Evolutionary conservation across 2,113 vertebrate species (phyloP).

Genomic region (Phyllostomus hastatus): DNA sequence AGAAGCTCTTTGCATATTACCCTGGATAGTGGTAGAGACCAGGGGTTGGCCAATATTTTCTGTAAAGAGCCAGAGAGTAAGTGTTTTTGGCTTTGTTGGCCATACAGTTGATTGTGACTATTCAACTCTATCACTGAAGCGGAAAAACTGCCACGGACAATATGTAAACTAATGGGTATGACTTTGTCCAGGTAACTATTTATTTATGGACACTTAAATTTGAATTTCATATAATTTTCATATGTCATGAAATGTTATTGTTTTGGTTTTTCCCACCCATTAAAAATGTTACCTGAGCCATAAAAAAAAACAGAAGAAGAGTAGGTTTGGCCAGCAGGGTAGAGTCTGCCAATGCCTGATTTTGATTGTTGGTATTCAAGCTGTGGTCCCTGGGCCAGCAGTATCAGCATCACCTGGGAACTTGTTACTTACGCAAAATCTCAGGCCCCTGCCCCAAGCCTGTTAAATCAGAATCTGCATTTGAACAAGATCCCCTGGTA

Average conservation of each 20-base stretch:
- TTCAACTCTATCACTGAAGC: not conserved
- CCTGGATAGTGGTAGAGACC: not conserved
- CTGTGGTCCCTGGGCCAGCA: not conserved
- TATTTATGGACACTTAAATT: not conserved
- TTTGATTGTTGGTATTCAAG: not conserved
- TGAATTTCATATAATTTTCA: slow-evolving; percentile 19
- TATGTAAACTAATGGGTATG: not conserved
- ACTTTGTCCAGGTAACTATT: not conserved
- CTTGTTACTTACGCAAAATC: not conserved
- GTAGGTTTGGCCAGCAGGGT: not conserved
- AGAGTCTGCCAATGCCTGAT: not conserved
- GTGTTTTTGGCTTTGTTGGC: not conserved
- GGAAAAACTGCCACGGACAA: not conserved
- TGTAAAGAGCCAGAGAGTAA: not conserved
- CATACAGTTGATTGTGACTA: not conserved
- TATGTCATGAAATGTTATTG: not conserved
- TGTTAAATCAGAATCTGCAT: not conserved
- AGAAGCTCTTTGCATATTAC: not conserved
- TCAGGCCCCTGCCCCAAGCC: not conserved
- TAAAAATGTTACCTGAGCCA: not conserved
- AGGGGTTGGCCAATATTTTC: not conserved
- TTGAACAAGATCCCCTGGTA: not conserved
- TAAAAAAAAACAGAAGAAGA: not conserved
- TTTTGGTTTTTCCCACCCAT: not conserved
- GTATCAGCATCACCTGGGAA: not conserved